Percentiles rank a stretch among this genome's conserved stretches.
Evolutionary conservation across 2,113 vertebrate species (phyloP).

Genomic region (Ia io): DNA sequence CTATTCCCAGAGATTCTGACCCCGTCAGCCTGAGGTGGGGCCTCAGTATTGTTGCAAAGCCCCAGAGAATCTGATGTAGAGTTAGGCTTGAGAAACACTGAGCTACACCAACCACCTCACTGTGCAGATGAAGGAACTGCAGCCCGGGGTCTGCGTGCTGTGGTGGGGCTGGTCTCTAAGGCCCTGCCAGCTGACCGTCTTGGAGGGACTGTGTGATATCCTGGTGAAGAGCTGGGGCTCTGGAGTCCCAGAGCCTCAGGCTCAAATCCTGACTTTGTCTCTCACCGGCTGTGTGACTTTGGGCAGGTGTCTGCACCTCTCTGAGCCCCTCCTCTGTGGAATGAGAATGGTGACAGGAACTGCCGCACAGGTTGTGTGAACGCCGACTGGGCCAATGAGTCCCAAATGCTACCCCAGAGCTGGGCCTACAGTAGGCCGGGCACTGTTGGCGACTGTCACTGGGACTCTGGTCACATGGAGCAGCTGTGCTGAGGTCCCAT

Average conservation of each 20-base stretch:
- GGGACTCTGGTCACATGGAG: background rate
- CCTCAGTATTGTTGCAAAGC: background rate
- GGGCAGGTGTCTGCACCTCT: background rate
- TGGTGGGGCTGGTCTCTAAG: accelerated
- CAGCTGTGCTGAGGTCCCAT: background rate
- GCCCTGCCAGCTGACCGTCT: background rate
- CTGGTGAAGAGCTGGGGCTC: background rate
- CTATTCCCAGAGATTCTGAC: background rate
- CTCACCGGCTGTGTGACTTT: background rate
- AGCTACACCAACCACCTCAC: accelerated
- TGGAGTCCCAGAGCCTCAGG: background rate
- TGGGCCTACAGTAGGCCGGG: background rate
- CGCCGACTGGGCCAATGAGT: background rate
- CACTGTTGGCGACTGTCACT: background rate
- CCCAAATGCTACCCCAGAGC: background rate
- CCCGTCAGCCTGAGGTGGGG: background rate
- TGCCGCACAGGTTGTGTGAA: background rate
- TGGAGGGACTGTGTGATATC: background rate
- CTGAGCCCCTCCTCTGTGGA: background rate
- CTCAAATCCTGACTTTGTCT: background rate
- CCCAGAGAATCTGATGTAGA: background rate
- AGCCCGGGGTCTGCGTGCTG: accelerated
- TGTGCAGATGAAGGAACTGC: background rate
- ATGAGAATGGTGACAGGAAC: background rate
- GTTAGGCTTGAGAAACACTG: background rate